phyloP scores from a whole-genome alignment of 2,888 invertebrate species.

The Psylliodes chrysocephalus region DNA sequence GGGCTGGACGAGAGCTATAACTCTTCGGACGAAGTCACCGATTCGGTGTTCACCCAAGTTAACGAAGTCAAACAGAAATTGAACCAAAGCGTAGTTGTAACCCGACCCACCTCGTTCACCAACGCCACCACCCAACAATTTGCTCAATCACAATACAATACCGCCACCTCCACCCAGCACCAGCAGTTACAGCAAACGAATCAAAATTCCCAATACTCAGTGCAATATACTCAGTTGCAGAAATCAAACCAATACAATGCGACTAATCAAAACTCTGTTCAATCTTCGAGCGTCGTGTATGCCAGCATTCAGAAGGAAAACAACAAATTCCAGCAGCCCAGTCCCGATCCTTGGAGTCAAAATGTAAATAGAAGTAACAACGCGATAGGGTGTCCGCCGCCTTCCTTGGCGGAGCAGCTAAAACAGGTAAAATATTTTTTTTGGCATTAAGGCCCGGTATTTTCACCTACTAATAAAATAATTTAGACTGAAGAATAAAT shows the following conservation, averaged over 20 bases:
- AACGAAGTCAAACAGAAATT: slow-evolving; percentile 35
- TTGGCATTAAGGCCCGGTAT: too few relatives aligned
- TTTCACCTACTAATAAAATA: too few relatives aligned
- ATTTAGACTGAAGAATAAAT: too few relatives aligned
- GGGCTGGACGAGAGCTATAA: slow-evolving; percentile 80
- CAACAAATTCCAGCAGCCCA: slow-evolving; percentile 55
- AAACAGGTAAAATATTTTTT: slow-evolving; percentile 83
- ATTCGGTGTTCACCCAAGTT: slow-evolving; percentile 66
- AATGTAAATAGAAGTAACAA: slow-evolving; percentile 52
- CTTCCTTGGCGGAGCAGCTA: slow-evolving; percentile 85
- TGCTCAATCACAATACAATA: slow-evolving; percentile 32
- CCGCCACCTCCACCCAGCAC: slow-evolving; percentile 43
- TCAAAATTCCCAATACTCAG: slow-evolving; percentile 53
- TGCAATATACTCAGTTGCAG: slow-evolving; percentile 58
- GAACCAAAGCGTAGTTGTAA: slow-evolving; percentile 25
- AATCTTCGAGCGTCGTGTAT: slow-evolving; percentile 45
- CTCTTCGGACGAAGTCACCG: slow-evolving; percentile 68
- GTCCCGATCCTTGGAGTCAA: slow-evolving; percentile 62
- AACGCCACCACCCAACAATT: slow-evolving; percentile 48
- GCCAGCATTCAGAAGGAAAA: slow-evolving; percentile 66
- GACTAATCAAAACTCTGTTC: slow-evolving; percentile 32
- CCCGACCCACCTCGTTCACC: slow-evolving; percentile 50
- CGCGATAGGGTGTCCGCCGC: slow-evolving; percentile 73
- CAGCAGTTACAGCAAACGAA: too few relatives aligned
- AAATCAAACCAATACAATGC: slow-evolving; percentile 45